Percentiles rank a stretch among this genome's conserved stretches.
Evolutionary conservation across 2,113 vertebrate species (phyloP).

Genomic region (Strigops habroptila): DNA sequence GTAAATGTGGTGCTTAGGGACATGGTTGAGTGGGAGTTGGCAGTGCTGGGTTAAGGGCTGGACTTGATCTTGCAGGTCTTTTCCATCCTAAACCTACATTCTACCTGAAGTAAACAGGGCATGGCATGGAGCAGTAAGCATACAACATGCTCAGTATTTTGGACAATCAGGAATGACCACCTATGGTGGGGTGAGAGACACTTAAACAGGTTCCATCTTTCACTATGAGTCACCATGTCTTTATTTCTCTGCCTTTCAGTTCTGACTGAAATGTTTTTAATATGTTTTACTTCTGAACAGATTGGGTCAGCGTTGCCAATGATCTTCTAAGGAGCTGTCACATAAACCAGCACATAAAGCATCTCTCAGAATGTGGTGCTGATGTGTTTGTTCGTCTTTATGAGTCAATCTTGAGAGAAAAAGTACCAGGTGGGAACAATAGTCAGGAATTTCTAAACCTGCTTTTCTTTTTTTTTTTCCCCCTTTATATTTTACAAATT

Average conservation of each 20-base stretch:
- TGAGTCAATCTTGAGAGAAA: slow-evolving; percentile 88
- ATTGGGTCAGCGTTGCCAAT: slow-evolving; percentile 89
- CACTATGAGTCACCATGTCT: background rate
- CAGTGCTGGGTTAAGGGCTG: background rate
- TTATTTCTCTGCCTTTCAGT: background rate
- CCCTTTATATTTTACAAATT: background rate
- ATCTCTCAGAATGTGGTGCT: slow-evolving; percentile 86
- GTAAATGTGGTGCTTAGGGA: background rate
- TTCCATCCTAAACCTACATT: background rate
- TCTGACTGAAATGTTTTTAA: background rate
- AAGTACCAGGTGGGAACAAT: slow-evolving; percentile 87
- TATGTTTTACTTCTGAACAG: slow-evolving; percentile 67
- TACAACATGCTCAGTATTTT: accelerated
- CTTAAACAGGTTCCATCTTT: background rate
- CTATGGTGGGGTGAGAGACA: background rate
- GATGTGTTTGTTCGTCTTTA: slow-evolving; percentile 86
- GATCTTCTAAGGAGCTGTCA: slow-evolving; percentile 86
- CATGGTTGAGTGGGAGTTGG: background rate
- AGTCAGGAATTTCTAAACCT: background rate
- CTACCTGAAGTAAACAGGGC: background rate
- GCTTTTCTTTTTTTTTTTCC: background rate
- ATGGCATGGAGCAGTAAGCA: background rate
- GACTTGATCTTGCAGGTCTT: background rate
- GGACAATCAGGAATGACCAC: background rate
- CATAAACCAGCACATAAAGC: slow-evolving; percentile 76